Evolutionary conservation across 2,113 vertebrate species (phyloP).

Genomic region (Oncorhynchus mykiss): DNA sequence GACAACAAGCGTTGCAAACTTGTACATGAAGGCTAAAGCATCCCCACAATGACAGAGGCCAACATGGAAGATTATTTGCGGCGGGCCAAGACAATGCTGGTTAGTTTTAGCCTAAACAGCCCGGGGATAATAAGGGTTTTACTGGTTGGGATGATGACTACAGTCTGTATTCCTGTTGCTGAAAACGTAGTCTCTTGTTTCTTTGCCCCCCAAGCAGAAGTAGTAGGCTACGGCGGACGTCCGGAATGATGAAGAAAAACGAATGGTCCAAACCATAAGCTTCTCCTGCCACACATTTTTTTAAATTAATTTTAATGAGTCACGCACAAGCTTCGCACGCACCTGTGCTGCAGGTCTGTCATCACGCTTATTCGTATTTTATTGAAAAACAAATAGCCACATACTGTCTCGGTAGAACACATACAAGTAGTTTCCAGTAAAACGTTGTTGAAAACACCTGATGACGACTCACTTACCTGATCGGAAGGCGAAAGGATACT

Average conservation of each 20-base stretch:
- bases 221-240: conserved; percentile 51
- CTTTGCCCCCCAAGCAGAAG: conserved; percentile 49
- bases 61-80: conserved; percentile 91
- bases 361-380: background rate
- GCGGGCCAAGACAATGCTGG: conserved; percentile 81
- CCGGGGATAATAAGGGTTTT: conserved; percentile 38
- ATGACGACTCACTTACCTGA: no score
- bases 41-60: conserved; percentile 52
- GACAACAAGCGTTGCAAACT: conserved; percentile 27
- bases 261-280: no score
- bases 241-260: background rate
- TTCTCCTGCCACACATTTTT: no score
- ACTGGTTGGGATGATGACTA: conserved; percentile 50
- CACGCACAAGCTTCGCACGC: no score
- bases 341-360: no score
- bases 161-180: conserved; percentile 67
- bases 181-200: conserved; percentile 31
- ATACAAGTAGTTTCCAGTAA: conserved; percentile 35
- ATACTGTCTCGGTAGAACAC: conserved; percentile 34
- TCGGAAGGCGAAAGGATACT: no score
- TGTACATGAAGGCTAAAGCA: conserved; percentile 58
- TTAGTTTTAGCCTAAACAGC: conserved; percentile 45
- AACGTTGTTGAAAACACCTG: no score
- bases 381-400: conserved; percentile 49
- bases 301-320: no score